These are phyloP conservation scores for Orthonychiurus folsomi DNA, from an alignment of 2,888 invertebrate genomes.

Conservation along the genomic window DNA sequence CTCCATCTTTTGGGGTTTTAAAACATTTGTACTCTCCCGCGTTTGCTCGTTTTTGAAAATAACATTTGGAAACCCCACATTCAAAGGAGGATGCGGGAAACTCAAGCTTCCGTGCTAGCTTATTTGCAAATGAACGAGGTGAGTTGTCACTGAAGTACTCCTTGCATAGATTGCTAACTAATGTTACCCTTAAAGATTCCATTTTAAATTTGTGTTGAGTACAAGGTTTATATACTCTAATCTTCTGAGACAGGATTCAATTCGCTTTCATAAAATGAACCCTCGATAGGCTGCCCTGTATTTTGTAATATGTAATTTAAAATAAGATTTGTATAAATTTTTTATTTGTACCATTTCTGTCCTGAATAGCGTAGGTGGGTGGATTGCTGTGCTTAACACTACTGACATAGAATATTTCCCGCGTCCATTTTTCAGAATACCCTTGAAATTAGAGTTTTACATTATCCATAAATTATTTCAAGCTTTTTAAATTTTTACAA, in stretches of 20 bases:
- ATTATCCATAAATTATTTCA: too few relatives aligned
- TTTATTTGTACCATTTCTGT: background rate
- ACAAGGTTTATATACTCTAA: too few relatives aligned
- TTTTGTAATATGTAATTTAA: too few relatives aligned
- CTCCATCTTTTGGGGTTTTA: background rate
- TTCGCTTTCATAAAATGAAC: background rate
- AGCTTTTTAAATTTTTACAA: too few relatives aligned
- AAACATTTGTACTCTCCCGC: background rate
- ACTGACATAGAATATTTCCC: background rate
- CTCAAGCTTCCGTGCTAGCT: background rate
- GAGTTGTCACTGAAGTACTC: background rate
- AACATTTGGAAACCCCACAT: background rate
- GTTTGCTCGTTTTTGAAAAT: background rate
- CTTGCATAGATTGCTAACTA: background rate
- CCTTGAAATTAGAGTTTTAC: too few relatives aligned
- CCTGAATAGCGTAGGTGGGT: background rate
- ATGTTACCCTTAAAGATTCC: background rate
- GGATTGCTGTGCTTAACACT: background rate
- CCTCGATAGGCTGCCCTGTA: too few relatives aligned
- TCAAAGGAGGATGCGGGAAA: background rate
- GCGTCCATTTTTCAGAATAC: background rate
- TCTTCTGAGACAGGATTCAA: background rate
- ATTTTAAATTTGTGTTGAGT: too few relatives aligned
- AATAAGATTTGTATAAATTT: too few relatives aligned
- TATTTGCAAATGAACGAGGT: background rate